Conservation (phyloP, 2,797 vertebrate genomes). For the Phrynocephalus vlangalii region DNA sequence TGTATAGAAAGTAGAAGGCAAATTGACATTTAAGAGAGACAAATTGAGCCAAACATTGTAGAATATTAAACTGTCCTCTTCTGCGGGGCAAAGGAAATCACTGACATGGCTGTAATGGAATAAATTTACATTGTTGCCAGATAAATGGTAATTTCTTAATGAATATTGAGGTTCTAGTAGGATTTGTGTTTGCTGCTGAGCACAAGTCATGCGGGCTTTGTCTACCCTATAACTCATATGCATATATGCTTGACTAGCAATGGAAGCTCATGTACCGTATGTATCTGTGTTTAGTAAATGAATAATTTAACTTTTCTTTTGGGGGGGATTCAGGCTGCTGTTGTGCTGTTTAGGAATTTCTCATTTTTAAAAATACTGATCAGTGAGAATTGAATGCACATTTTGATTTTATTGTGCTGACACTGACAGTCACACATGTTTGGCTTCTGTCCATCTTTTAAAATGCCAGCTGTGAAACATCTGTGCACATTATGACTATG, state of each 20-base stretch:
- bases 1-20: background rate
- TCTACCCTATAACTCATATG: background rate
- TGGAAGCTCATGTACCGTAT: background rate
- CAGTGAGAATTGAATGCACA: background rate
- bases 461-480: constrained; percentile 33
- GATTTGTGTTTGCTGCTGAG: background rate
- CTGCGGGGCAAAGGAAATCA: background rate
- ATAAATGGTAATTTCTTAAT: background rate
- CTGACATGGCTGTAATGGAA: background rate
- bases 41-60: background rate
- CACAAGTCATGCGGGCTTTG: background rate
- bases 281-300: background rate
- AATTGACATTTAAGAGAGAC: background rate
- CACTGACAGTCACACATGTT: constrained; percentile 16
- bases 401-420: constrained; percentile 35
- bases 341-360: background rate
- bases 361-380: background rate
- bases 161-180: background rate
- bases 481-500: background rate
- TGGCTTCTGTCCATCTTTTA: constrained; percentile 36
- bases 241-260: background rate
- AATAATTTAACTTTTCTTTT: background rate
- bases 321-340: background rate
- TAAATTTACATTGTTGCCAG: background rate
- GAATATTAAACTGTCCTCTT: background rate